phyloP scores from a whole-genome alignment of 2,797 vertebrate genomes.

The Heterohyrax brucei region DNA sequence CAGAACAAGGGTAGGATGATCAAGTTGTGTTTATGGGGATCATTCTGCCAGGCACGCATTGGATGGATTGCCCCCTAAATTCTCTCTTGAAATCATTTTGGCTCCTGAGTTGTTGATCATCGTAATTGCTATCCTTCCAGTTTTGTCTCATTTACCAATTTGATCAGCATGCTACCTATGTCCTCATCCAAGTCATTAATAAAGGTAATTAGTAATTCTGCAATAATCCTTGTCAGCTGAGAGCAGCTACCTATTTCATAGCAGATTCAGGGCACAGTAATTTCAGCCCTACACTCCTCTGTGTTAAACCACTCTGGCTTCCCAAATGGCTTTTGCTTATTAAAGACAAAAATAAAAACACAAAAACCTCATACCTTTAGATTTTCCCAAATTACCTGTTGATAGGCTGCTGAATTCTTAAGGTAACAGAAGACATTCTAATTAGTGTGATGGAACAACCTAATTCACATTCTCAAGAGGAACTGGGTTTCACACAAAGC shows the following conservation, averaged over 20 bases:
- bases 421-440: conserved; percentile 82
- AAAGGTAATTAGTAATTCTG: conserved; percentile 81
- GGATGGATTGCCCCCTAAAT: conserved; percentile 35
- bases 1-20: background rate
- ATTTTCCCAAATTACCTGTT: conserved; percentile 64
- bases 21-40: background rate
- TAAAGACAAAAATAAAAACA: background rate
- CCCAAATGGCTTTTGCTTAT: conserved; percentile 54
- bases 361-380: conserved; percentile 7
- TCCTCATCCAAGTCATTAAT: conserved; percentile 76
- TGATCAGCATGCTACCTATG: conserved; percentile 74
- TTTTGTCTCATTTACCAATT: conserved; percentile 68
- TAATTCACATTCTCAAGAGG: conserved; percentile 85
- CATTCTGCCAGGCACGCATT: background rate
- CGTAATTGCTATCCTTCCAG: conserved; percentile 53
- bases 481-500: conserved; percentile 79
- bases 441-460: conserved; percentile 84
- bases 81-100: conserved; percentile 59
- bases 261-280: conserved; percentile 45
- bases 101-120: background rate
- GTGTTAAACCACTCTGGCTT: conserved; percentile 5
- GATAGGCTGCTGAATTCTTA: conserved; percentile 63
- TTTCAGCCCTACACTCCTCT: conserved; percentile 5
- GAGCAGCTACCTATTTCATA: conserved; percentile 60
- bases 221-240: conserved; percentile 71